A percentile compares a stretch with the other conserved stretches of the same genome.
These are phyloP conservation scores for Microtus montanus DNA, from an alignment of 2,113 vertebrate genomes.

Conservation along the genomic window DNA sequence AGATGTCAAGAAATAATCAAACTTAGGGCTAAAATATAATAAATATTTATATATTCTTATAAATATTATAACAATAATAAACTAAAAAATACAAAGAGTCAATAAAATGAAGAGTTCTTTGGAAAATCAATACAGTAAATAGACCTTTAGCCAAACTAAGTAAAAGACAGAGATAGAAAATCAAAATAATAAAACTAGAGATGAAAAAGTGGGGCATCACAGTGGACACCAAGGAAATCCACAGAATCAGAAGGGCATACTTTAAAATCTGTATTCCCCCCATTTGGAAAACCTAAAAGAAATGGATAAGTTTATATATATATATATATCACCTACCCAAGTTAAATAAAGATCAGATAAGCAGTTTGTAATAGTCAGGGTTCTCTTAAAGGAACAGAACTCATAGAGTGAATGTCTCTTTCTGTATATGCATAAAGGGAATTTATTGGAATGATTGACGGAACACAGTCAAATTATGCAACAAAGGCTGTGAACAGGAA, in stretches of 20 bases:
- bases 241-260: background rate
- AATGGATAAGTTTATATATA: background rate
- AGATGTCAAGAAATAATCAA: background rate
- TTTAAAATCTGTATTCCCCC: background rate
- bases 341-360: background rate
- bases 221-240: background rate
- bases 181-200: background rate
- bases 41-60: background rate
- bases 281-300: background rate
- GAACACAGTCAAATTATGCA: no score
- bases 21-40: background rate
- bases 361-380: no score
- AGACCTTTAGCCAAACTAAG: background rate
- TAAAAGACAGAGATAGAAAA: background rate
- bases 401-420: no score
- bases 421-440: no score
- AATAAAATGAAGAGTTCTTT: background rate
- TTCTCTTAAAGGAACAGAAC: no score
- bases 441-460: no score
- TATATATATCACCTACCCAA: background rate
- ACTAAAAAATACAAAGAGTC: background rate
- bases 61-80: background rate
- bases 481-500: no score
- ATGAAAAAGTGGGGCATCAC: background rate
- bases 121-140: background rate